phyloP scores from a whole-genome alignment of 2,113 vertebrate species.

The Aspiorhynchus laticeps region DNA sequence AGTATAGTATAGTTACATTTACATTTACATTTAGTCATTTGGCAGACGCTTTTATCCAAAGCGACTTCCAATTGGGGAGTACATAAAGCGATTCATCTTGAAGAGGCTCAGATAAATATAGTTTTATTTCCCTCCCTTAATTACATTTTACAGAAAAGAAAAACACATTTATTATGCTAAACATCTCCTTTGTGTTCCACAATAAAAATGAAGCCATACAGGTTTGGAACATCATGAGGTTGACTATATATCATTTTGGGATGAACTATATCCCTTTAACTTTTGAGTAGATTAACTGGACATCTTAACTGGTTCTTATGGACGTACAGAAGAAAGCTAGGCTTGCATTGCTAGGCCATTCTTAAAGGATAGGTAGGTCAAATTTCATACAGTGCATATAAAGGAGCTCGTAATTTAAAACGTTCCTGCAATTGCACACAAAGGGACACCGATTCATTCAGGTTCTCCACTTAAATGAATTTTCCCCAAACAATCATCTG shows the following conservation, averaged over 20 bases:
- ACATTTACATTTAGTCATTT: too few species aligned
- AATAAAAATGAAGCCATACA: not conserved
- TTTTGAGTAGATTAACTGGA: not conserved
- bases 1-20: too few species aligned
- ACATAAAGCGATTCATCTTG: too few species aligned
- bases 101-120: too few species aligned
- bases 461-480: not conserved
- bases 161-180: too few species aligned
- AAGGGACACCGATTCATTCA: slow-evolving; percentile 4
- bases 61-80: too few species aligned
- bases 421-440: slow-evolving; percentile 23
- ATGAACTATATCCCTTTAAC: not conserved
- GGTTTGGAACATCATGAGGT: not conserved
- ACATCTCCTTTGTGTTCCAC: not conserved
- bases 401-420: slow-evolving; percentile 43
- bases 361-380: slow-evolving; percentile 2
- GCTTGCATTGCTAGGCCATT: slow-evolving; percentile 34
- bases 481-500: too few species aligned
- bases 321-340: slow-evolving; percentile 16
- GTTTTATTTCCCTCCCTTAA: too few species aligned
- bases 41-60: too few species aligned
- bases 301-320: not conserved
- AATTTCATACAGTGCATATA: slow-evolving; percentile 30
- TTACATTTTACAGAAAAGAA: too few species aligned
- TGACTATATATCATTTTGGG: not conserved